Evolutionary conservation across 2,113 vertebrate genomes (phyloP).

Genomic region (Ifrita kowaldi): DNA sequence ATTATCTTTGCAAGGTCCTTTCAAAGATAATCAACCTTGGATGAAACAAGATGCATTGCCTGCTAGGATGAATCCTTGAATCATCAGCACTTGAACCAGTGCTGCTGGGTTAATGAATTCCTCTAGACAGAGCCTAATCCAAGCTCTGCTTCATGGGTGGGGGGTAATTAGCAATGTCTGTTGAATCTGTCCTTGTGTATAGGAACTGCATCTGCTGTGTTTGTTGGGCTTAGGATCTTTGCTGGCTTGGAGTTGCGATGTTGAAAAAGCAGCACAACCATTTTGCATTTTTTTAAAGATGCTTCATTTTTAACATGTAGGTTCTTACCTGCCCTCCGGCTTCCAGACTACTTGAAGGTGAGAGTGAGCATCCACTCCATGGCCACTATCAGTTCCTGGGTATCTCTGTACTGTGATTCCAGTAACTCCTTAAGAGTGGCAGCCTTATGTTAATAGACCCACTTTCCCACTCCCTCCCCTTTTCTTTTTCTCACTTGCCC

Average conservation of each 20-base stretch:
- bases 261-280: neutral
- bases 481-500: neutral
- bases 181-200: neutral
- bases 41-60: neutral
- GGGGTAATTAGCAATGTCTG: neutral
- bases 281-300: neutral
- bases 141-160: neutral
- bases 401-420: neutral
- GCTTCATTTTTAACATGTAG: neutral
- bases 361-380: neutral
- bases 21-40: neutral
- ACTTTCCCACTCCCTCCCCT: neutral
- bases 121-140: neutral
- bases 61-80: neutral
- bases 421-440: neutral
- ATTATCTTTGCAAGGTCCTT: neutral
- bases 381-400: neutral
- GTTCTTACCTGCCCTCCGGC: neutral
- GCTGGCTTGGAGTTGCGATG: neutral
- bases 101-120: neutral
- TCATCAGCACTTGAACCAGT: neutral
- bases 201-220: neutral
- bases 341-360: neutral
- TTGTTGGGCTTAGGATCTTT: neutral
- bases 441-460: neutral